Conservation (phyloP, 2,888 invertebrate genomes). For the Lithophane ornitopus region DNA sequence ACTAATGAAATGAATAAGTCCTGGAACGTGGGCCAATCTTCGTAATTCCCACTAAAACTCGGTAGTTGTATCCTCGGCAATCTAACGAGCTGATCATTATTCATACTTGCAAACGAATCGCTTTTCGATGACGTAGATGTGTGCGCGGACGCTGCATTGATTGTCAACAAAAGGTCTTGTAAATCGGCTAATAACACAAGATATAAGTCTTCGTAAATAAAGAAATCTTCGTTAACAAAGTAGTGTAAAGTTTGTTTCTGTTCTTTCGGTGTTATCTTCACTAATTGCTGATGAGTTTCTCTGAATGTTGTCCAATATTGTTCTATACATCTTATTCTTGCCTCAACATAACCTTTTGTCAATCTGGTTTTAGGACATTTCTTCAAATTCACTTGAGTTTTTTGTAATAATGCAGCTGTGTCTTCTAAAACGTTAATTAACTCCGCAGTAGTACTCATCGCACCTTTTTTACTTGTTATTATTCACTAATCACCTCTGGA, state of each 20-base stretch:
- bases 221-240: slow-evolving; percentile 26
- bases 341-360: slow-evolving; percentile 14
- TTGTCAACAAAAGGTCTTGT: slow-evolving; percentile 14
- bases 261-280: slow-evolving; percentile 18
- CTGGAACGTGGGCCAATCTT: too few relatives aligned
- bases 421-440: too few relatives aligned
- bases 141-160: background rate
- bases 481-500: too few relatives aligned
- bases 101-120: background rate
- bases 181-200: background rate
- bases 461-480: too few relatives aligned
- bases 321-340: slow-evolving; percentile 11
- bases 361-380: slow-evolving; percentile 9
- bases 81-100: slow-evolving; percentile 10
- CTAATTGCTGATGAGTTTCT: slow-evolving; percentile 16
- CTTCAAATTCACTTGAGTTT: too few relatives aligned
- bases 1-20: too few relatives aligned
- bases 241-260: background rate
- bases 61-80: slow-evolving; percentile 44
- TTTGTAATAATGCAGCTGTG: slow-evolving; percentile 3
- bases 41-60: slow-evolving; percentile 17
- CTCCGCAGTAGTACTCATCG: too few relatives aligned
- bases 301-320: slow-evolving; percentile 5
- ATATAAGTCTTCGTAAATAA: too few relatives aligned
- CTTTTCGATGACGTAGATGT: background rate